Conservation (phyloP, 2,797 vertebrate species). For the Scleropages formosus region DNA sequence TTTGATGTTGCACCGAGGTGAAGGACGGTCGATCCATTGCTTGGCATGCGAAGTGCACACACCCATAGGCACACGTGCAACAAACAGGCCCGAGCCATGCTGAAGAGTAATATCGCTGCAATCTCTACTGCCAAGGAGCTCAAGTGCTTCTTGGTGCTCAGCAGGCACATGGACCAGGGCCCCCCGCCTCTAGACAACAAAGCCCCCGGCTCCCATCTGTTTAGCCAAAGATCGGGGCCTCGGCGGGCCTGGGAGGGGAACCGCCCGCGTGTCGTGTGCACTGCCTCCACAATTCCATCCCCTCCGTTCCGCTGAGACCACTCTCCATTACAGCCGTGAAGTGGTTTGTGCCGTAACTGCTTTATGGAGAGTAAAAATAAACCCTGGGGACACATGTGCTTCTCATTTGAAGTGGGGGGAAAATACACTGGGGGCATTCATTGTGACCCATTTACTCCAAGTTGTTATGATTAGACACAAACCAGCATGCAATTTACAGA, state of each 20-base stretch:
- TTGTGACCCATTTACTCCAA: conserved; percentile 59
- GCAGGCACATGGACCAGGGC: neutral
- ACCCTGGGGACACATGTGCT: conserved; percentile 53
- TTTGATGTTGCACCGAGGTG: neutral
- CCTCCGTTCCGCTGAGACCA: conserved; percentile 42
- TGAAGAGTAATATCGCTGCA: no score
- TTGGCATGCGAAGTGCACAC: neutral
- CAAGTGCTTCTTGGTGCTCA: neutral
- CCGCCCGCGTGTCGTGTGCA: conserved; percentile 35
- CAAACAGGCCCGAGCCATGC: neutral
- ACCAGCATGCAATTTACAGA: conserved; percentile 58
- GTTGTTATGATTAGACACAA: conserved; percentile 63
- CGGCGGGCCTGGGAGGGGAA: conserved; percentile 15
- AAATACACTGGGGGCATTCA: conserved; percentile 40
- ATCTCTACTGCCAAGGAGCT: neutral
- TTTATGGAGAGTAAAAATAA: conserved; percentile 55
- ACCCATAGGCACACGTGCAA: neutral
- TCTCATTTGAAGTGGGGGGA: conserved; percentile 46
- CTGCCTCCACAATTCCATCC: conserved; percentile 36
- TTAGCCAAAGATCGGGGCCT: conserved; percentile 27
- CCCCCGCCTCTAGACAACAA: neutral
- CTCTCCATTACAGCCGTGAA: conserved; percentile 49
- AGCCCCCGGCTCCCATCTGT: conserved; percentile 31
- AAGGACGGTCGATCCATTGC: neutral
- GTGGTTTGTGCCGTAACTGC: conserved; percentile 48